Conservation (phyloP, 2,888 invertebrate genomes). For the Erynnis tages region DNA sequence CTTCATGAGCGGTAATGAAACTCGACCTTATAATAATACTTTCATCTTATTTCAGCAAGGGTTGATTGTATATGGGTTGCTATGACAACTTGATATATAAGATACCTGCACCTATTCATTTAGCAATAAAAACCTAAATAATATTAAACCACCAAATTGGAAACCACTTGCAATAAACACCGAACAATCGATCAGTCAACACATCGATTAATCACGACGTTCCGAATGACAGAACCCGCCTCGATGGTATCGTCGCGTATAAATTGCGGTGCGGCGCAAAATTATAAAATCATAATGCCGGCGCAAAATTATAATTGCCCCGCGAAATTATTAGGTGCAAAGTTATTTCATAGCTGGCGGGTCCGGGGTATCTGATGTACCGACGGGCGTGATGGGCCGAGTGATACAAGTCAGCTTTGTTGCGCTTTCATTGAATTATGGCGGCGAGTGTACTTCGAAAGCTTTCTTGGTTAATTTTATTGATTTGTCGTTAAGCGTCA, state of each 20-base stretch:
- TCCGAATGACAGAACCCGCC: constrained; percentile 29
- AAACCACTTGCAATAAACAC: constrained; percentile 20
- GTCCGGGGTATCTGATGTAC: constrained; percentile 63
- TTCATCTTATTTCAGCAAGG: no score
- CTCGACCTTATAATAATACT: no score
- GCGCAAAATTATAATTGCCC: constrained; percentile 41
- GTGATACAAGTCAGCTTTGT: constrained; percentile 51
- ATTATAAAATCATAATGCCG: constrained; percentile 28
- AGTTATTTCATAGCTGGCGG: constrained; percentile 54
- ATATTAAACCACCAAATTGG: constrained; percentile 15
- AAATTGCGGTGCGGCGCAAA: constrained; percentile 26
- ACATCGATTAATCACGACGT: constrained; percentile 12
- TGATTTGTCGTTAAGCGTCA: constrained; percentile 14
- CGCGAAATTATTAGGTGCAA: constrained; percentile 75
- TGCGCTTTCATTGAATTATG: constrained; percentile 47
- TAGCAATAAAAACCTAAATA: no score
- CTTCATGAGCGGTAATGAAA: no score
- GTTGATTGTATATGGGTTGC: background rate
- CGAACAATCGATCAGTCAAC: constrained; percentile 26
- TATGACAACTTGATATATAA: background rate
- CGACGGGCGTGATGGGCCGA: constrained; percentile 56
- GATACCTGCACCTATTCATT: background rate
- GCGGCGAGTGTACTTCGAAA: constrained; percentile 42
- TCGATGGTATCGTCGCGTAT: constrained; percentile 29
- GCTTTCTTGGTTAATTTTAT: constrained; percentile 22